Base-by-base conservation (phyloP, 2,888 invertebrate genomes). In the Caenorhabditis imperialis region DNA sequence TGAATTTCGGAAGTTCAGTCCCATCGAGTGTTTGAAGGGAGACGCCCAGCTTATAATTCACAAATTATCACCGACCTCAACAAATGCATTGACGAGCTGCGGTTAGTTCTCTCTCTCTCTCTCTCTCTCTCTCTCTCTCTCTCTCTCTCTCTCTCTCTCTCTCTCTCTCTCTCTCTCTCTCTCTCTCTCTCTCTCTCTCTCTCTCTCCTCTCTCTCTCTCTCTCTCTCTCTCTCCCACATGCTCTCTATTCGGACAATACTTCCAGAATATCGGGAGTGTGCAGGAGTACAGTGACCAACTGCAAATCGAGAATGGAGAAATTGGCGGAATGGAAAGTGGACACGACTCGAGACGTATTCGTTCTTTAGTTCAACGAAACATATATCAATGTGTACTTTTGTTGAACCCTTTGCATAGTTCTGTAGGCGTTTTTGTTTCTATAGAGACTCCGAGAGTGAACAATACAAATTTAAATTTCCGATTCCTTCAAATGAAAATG, bases 241-340 rank as follows among this genome's bases (percentile, higher is more conserved):
- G 8, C 12, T 10, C 7, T 12, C 3, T 18, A 14, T 30, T 20
- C 3, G 4, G n/a, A 42, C n/a, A 12, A 20, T 25, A 35, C 5
- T 57, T 44, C n/a, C 69, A 69, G 58, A 53, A 20, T 20, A 16
- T 20, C 47, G 14, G 37, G 30, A n/a, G 20, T 38, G 10, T 69
- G 69, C n/a, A 25, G 69, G 20, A 69, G 69, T 47, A 51, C 53
- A 3, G 53, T 69, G 14, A 53, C 40, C 1, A 18, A 60, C 0
- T 69, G 69, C 37, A 42, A 40, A 25, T 14, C 12, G 7, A 37
- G 40, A 25, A 42, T 70, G 47, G 54, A 47, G 33, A 18, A 14
- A 2, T 22, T 61, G n/a, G 35, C 33, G 2, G 23, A 48, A 7
- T 61, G 70, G 60, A 12, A 47, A 14, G 45, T 33, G 6, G 54